These are phyloP conservation scores for Aporrectodea caliginosa DNA, from an alignment of 1,140 invertebrate species.

Conservation along the genomic window DNA sequence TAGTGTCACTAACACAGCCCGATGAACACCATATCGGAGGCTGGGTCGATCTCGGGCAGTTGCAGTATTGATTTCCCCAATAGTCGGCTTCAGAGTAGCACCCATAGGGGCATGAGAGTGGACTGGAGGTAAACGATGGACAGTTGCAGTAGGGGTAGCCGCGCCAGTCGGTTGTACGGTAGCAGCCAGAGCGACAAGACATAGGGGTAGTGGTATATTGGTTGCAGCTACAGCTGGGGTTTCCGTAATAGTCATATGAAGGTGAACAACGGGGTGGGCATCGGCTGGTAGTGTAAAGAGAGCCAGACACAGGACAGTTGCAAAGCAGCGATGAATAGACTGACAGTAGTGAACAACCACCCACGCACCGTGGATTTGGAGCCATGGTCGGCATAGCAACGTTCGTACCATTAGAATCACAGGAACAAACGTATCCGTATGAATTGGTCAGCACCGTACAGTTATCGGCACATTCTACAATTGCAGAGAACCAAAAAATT, in stretches of 20 bases:
- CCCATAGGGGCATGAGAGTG: background rate
- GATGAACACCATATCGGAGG: background rate
- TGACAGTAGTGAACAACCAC: too few relatives aligned
- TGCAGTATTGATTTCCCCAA: background rate
- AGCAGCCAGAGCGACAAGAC: background rate
- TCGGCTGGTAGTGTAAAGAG: background rate
- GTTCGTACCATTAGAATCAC: too few relatives aligned
- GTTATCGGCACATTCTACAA: too few relatives aligned
- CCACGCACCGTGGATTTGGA: too few relatives aligned
- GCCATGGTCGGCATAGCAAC: too few relatives aligned
- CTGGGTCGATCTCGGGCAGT: background rate
- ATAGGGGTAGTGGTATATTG: background rate
- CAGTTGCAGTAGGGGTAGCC: background rate
- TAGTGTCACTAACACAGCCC: background rate
- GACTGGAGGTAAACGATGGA: background rate
- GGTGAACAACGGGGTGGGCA: background rate
- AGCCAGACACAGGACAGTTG: too few relatives aligned
- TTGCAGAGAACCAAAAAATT: too few relatives aligned
- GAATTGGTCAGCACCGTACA: too few relatives aligned
- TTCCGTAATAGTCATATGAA: background rate
- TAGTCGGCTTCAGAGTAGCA: background rate
- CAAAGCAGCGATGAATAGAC: too few relatives aligned
- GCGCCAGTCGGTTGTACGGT: background rate
- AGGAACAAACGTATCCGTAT: too few relatives aligned
- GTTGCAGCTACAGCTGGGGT: background rate